Evolutionary conservation across 2,797 vertebrate genomes (phyloP).

Genomic region (Brotogeris chrysoptera): DNA sequence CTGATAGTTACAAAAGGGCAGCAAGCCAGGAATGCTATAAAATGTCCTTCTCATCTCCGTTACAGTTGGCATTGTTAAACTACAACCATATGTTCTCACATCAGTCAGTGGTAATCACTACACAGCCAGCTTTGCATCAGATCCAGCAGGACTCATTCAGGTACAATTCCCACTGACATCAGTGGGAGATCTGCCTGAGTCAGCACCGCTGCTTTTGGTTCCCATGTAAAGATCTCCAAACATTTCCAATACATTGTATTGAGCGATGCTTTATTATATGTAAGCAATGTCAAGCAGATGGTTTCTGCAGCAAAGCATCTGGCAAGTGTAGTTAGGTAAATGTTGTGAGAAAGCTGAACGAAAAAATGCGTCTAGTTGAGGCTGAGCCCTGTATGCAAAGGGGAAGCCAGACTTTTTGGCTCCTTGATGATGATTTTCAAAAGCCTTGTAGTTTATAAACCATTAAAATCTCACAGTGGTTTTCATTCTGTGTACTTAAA

Average conservation of each 20-base stretch:
- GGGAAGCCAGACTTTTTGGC: constrained; percentile 27
- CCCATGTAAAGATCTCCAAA: constrained; percentile 52
- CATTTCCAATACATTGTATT: constrained; percentile 43
- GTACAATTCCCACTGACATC: constrained; percentile 49
- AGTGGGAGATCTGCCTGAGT: constrained; percentile 37
- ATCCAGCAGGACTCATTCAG: constrained; percentile 24
- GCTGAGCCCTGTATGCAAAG: neutral
- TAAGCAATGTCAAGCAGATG: constrained; percentile 53
- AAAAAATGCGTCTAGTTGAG: neutral
- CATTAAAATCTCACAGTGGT: neutral
- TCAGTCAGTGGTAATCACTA: neutral
- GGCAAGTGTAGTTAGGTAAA: constrained; percentile 45
- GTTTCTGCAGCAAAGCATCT: constrained; percentile 47
- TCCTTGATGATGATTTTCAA: neutral
- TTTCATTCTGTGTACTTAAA: constrained; percentile 32
- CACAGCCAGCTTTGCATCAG: neutral
- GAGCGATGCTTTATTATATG: neutral
- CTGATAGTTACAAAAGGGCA: constrained; percentile 1
- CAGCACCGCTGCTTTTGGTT: constrained; percentile 39
- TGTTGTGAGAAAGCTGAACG: neutral
- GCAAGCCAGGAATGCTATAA: neutral
- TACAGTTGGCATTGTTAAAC: constrained; percentile 12
- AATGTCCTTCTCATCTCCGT: neutral
- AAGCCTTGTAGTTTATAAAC: constrained; percentile 18
- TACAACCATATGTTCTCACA: constrained; percentile 4